These are phyloP conservation scores for Oxytorus armatus DNA, from an alignment of 2,888 invertebrate genomes.

Conservation along the genomic window DNA sequence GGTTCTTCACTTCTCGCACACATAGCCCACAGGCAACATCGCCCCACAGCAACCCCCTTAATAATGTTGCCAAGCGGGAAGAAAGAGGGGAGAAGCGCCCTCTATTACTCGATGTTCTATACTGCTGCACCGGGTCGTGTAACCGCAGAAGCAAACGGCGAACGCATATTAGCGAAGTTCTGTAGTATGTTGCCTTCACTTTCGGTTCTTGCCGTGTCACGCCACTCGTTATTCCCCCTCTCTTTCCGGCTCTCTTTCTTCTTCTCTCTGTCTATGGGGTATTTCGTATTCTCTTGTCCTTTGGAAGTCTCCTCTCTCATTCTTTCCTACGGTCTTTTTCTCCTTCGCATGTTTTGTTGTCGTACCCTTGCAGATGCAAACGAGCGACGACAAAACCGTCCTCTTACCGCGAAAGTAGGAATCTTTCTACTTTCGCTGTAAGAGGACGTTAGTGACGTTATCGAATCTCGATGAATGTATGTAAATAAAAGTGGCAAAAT, in stretches of 20 bases:
- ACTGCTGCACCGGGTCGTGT: conserved; percentile 54
- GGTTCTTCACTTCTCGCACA: conserved; percentile 30
- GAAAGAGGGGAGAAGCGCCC: too few species aligned
- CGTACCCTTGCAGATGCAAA: too few species aligned
- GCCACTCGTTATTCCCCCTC: conserved; percentile 53
- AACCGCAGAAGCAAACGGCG: conserved; percentile 59
- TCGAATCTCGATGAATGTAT: conserved; percentile 1
- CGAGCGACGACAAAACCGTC: too few species aligned
- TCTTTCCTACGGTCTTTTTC: too few species aligned
- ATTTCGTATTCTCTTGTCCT: too few species aligned
- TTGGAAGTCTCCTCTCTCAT: not conserved
- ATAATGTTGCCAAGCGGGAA: too few species aligned
- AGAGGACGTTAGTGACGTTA: not conserved
- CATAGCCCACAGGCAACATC: conserved; percentile 32
- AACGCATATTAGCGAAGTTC: conserved; percentile 44
- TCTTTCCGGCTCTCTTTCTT: conserved; percentile 31
- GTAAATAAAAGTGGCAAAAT: too few species aligned
- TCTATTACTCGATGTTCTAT: conserved; percentile 18
- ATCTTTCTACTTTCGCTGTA: not conserved
- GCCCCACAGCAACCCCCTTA: conserved; percentile 14
- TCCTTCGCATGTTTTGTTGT: too few species aligned
- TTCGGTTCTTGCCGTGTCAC: conserved; percentile 57
- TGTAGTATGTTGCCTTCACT: conserved; percentile 54
- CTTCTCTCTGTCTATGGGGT: conserved; percentile 27
- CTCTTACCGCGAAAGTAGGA: too few species aligned